Evolutionary conservation across 1,140 invertebrate species (phyloP).

Genomic region (Akabosia matsudoensis): DNA sequence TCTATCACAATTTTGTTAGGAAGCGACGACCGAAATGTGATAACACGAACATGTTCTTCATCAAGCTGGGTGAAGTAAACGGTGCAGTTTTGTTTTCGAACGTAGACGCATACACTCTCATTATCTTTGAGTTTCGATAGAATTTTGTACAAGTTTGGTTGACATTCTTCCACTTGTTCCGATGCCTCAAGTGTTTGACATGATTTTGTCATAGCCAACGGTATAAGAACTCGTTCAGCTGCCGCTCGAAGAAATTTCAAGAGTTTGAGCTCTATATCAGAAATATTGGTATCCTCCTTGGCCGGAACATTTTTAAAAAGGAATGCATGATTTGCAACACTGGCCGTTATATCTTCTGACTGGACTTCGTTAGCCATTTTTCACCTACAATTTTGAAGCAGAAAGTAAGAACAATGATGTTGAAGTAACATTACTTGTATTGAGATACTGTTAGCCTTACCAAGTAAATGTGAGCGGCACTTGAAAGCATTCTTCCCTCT

Average conservation of each 20-base stretch:
- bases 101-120: neutral
- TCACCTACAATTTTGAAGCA: no score
- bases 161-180: neutral
- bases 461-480: no score
- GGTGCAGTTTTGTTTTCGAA: neutral
- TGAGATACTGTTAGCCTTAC: no score
- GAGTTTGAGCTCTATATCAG: neutral
- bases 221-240: neutral
- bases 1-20: neutral
- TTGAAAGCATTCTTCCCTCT: no score
- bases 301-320: neutral
- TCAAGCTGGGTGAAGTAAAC: neutral
- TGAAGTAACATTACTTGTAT: no score
- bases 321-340: neutral
- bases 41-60: neutral
- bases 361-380: no score
- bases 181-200: neutral
- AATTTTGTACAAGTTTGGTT: neutral
- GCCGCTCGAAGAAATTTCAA: neutral
- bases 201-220: neutral
- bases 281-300: neutral
- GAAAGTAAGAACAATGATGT: no score
- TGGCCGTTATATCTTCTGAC: no score
- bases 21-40: neutral
- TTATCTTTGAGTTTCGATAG: neutral